Conservation (phyloP, 2,113 vertebrate genomes). For the Lates calcarifer region DNA sequence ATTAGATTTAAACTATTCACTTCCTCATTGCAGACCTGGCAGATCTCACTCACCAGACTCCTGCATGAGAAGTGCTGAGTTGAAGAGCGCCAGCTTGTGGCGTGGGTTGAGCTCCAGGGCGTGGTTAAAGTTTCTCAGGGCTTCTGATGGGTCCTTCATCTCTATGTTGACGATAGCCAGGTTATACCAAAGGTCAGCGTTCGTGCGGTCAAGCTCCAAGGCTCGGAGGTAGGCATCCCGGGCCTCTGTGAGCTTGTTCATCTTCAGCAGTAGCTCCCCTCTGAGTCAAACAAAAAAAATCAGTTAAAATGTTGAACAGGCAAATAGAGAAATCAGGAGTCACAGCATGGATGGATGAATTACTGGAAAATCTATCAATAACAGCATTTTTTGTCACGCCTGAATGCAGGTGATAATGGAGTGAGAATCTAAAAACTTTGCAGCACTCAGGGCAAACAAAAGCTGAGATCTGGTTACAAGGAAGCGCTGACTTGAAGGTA, state of each 20-base stretch:
- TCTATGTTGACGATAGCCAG: constrained; percentile 98
- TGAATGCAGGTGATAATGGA: not conserved
- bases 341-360: not conserved
- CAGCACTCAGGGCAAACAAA: not conserved
- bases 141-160: constrained; percentile 95
- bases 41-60: constrained; percentile 91
- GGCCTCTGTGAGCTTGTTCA: constrained; percentile 96
- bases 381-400: not conserved
- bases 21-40: not conserved
- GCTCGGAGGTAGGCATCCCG: constrained; percentile 95
- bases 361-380: not conserved
- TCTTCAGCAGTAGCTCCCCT: constrained; percentile 96
- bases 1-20: not conserved
- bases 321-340: not conserved
- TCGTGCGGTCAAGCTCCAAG: constrained; percentile 92
- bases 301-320: not conserved
- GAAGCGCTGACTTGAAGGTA: not conserved
- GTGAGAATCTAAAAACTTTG: not conserved
- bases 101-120: constrained; percentile 92
- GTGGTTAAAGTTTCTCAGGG: constrained; percentile 94
- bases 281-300: constrained; percentile 72
- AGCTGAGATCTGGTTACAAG: not conserved
- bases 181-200: constrained; percentile 99
- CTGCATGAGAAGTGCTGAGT: constrained; percentile 97
- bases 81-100: constrained; percentile 96